Evolutionary conservation across 2,888 invertebrate species (phyloP).

Genomic region (Xestia sexstrigata): DNA sequence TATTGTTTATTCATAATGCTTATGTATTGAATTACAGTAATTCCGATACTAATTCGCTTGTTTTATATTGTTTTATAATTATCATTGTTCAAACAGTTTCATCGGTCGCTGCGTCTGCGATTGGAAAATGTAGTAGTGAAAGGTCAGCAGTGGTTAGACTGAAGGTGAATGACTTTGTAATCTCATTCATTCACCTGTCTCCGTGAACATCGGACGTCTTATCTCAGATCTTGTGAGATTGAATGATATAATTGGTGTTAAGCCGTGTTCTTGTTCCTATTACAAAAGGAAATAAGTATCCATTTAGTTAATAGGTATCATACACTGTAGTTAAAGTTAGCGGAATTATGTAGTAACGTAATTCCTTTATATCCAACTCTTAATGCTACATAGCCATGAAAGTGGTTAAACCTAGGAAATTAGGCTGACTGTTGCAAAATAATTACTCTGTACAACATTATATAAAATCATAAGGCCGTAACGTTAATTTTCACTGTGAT

Average conservation of each 20-base stretch:
- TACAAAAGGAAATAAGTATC: constrained; percentile 2
- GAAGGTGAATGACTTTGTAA: constrained; percentile 49
- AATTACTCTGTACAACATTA: constrained; percentile 57
- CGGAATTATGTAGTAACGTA: constrained; percentile 12
- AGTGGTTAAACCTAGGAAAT: constrained; percentile 49
- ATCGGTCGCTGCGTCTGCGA: constrained; percentile 39
- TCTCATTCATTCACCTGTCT: constrained; percentile 44
- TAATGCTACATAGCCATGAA: constrained; percentile 10
- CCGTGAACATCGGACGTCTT: constrained; percentile 11
- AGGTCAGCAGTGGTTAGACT: constrained; percentile 52
- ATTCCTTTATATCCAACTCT: constrained; percentile 15
- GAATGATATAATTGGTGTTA: neutral
- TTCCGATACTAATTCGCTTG: constrained; percentile 36
- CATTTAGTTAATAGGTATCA: neutral
- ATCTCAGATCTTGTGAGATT: constrained; percentile 11
- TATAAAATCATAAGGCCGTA: constrained; percentile 61
- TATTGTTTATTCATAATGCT: constrained; percentile 40
- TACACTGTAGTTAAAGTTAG: constrained; percentile 13
- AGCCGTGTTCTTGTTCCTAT: neutral
- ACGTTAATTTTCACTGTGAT: constrained; percentile 55
- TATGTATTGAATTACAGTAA: constrained; percentile 29
- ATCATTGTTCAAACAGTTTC: constrained; percentile 37
- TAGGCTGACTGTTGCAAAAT: constrained; percentile 54
- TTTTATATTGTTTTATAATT: constrained; percentile 45
- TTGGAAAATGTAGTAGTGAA: constrained; percentile 56